Evolutionary conservation across 2,797 vertebrate genomes (phyloP).

Genomic region (Malurus splendens): DNA sequence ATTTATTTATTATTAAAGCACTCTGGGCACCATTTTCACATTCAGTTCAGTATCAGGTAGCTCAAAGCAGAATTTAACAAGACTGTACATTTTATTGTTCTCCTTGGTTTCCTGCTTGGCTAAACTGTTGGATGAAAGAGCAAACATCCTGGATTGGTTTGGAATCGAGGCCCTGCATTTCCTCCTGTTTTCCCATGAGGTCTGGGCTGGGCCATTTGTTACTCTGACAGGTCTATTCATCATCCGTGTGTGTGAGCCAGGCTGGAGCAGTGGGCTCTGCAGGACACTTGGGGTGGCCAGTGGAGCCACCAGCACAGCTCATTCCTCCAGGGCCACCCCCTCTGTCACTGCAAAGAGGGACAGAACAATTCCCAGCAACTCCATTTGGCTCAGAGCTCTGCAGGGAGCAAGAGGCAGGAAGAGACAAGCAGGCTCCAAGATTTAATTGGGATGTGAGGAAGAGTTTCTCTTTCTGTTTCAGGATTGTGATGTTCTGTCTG

Average conservation of each 20-base stretch:
- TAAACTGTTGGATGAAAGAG: neutral
- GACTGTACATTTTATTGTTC: neutral
- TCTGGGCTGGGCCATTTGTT: neutral
- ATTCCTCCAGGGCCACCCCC: neutral
- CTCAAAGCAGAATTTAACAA: neutral
- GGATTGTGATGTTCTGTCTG: neutral
- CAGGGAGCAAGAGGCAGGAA: neutral
- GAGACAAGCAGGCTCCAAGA: neutral
- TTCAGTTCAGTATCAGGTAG: neutral
- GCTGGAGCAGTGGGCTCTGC: neutral
- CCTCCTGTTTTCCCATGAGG: neutral
- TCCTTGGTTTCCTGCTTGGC: neutral
- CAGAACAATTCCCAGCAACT: neutral
- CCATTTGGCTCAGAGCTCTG: neutral
- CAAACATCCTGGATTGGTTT: neutral
- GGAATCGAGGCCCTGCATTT: neutral
- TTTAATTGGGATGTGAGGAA: neutral
- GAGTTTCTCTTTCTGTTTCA: neutral
- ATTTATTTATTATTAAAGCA: neutral
- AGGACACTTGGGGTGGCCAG: neutral
- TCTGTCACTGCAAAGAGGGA: neutral
- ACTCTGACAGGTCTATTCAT: conserved; percentile 33
- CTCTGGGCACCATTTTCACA: neutral
- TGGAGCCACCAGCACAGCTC: neutral
- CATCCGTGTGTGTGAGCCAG: neutral